phyloP scores from a whole-genome alignment of 2,113 vertebrate species.

The Mus pahari region DNA sequence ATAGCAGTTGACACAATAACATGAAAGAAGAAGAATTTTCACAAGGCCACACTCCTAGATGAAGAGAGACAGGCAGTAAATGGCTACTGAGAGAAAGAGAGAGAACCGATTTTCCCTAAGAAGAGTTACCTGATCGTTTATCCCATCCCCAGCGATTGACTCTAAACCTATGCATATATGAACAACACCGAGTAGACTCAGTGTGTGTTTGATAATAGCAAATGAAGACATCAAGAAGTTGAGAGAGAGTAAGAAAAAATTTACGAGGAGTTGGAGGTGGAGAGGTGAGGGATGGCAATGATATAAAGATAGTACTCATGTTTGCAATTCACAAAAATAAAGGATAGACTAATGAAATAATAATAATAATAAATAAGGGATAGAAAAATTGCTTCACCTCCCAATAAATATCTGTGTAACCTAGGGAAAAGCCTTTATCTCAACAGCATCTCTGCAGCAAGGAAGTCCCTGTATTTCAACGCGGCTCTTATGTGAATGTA shows the following conservation, averaged over 20 bases:
- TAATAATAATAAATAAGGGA: neutral
- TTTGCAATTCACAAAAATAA: neutral
- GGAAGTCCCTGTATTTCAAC: neutral
- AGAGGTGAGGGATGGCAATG: too few species aligned
- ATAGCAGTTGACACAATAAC: neutral
- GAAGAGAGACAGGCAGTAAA: neutral
- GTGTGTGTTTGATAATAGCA: neutral
- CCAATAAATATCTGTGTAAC: constrained; percentile 21
- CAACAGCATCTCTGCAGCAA: neutral
- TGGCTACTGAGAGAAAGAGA: neutral
- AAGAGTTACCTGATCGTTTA: neutral
- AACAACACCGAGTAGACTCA: neutral
- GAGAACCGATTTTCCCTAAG: neutral
- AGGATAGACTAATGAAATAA: too few species aligned
- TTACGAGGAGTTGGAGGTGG: neutral
- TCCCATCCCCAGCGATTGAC: neutral
- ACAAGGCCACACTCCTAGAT: neutral
- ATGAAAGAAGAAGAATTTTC: neutral
- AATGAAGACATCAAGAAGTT: neutral
- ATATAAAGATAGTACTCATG: neutral
- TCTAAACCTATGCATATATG: neutral
- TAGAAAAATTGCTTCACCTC: neutral
- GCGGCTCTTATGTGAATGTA: neutral
- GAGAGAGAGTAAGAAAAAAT: neutral
- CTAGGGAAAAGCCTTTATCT: constrained; percentile 6